Evolutionary conservation across 30 jellyfish, hydroid and myxozoan species (phyloP), one percentile per base, ranked within the genome.

Genomic region (Pelagia noctiluca): DNA sequence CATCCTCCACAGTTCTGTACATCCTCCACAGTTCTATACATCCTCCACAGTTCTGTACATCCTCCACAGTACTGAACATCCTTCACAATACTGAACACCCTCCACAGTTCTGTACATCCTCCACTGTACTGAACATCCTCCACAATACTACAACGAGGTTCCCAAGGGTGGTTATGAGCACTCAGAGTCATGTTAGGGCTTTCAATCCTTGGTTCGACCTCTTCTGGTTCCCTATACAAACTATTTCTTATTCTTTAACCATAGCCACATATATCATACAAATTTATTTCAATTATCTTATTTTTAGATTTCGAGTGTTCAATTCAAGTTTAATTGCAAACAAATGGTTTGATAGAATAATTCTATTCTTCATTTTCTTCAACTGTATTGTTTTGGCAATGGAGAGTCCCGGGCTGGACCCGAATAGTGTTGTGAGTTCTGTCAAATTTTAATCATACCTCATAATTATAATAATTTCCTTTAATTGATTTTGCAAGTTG

Each of bases 321-420:
- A 68, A 75, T 31, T 19, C 52, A 29, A 34, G 30, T 1, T 29
- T 94, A 54, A 30, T 88, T 36, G 30, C 91, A 3, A 83, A 89
- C 80, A 86, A 70, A 68, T 94, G 99, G 99, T 94, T 94, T 48
- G 99, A 94, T 73, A 57, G 96, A 42, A 65, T 94, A 0, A 80
- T 94, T 30, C 93, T 94, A 2, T 73, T 94, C 35, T 84, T 94
- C 84, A 94, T 94, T 34, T 80, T 89, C 68, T 69, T 82, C 80
- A 94, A 94, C 66, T 94, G 99, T 52, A 63, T 94, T 21, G 91
- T 94, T 28, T 60, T 94, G 94, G 99, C 99, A 22, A 77, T 94
- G 94, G 99, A 94, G 75, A 88, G 97, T 47, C 99, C 99, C 23
- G 91, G 92, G 26, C 66, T 94, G 70, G 82, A 83, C 33, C 95